A percentile compares a stretch with the other conserved stretches of the same genome.
phyloP scores from a whole-genome alignment of 2,888 invertebrate genomes.

The Pedicia rivosa region DNA sequence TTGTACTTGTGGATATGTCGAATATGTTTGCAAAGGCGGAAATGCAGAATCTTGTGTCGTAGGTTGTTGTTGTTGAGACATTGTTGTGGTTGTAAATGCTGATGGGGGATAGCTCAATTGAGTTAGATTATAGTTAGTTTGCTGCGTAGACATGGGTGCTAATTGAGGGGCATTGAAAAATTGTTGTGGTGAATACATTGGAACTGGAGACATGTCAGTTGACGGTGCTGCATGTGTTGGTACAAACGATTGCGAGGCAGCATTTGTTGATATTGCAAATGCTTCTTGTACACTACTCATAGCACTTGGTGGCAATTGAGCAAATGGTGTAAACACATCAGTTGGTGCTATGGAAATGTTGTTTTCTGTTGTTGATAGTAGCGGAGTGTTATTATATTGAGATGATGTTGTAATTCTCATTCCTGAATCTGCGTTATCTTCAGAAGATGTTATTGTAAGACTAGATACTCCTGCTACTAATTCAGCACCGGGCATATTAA shows the following conservation, averaged over 20 bases:
- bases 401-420: no score
- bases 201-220: no score
- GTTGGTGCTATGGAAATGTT: no score
- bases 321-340: no score
- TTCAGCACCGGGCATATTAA: neutral
- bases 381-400: no score
- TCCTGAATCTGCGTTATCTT: neutral
- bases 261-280: neutral
- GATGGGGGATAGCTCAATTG: slow-evolving; percentile 10
- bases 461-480: neutral
- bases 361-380: no score
- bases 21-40: slow-evolving; percentile 21
- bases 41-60: slow-evolving; percentile 18
- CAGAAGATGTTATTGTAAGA: neutral
- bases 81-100: slow-evolving; percentile 15
- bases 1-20: slow-evolving; percentile 18
- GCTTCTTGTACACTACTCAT: no score
- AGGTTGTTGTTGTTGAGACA: slow-evolving; percentile 33
- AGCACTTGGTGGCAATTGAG: no score
- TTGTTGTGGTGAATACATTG: slow-evolving; percentile 28
- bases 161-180: slow-evolving; percentile 30
- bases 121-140: slow-evolving; percentile 9
- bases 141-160: slow-evolving; percentile 30
- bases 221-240: slow-evolving; percentile 7
- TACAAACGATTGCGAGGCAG: neutral